Base-by-base conservation (phyloP, 2,797 vertebrate species). In the Lacerta agilis region DNA sequence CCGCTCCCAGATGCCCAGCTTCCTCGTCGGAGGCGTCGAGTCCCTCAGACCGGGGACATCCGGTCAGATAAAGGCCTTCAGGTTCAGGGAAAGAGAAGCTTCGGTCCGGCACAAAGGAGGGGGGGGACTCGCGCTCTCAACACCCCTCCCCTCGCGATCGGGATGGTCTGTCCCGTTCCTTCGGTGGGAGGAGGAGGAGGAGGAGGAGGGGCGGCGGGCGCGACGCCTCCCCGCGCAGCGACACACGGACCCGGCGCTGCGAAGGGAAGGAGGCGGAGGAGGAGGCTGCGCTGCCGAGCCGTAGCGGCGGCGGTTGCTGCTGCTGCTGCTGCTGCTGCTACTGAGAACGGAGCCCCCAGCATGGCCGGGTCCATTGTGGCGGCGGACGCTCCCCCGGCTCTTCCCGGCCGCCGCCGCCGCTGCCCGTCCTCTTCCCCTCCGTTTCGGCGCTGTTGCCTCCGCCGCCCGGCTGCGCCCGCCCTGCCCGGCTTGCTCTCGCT, bases 101-200 rank as follows among this genome's bases (percentile, higher is more conserved):
- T 67, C 0, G 1, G 0, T 2, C 33, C 69, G n/a, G 17, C n/a
- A 17, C 10, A 4, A 33, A 36, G 18, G 71, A 72, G 18, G n/a
- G 15, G 33, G 71, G 71, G 71, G 17, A 72, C 17, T n/a, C 71
- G 15, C 49, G 3, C 49, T 72, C 71, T 36, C 13, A 33, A 33
- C 71, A 15, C 75, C 82, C 87, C 91, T 91, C 79, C 78, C 73
- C 83, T 82, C 83, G 58, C 45, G 61, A 79, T 90, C 88, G 89
- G 79, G 91, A 90, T 94, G 95, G 94, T 94, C 92, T 73, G 88
- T 83, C 90, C 93, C 93, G 88, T 87, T 91, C 91, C 0, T 86
- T 93, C 86, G 88, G 91, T 92, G 94, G 94, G 87, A 90, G 94
- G 72, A 33, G 71, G 29, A 90, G 94, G 72, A 33, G 71, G 29